A percentile compares a stretch with the other conserved stretches of the same genome.
These are phyloP conservation scores for Metaphire vulgaris DNA, from an alignment of 1,140 invertebrate species.

Conservation along the genomic window DNA sequence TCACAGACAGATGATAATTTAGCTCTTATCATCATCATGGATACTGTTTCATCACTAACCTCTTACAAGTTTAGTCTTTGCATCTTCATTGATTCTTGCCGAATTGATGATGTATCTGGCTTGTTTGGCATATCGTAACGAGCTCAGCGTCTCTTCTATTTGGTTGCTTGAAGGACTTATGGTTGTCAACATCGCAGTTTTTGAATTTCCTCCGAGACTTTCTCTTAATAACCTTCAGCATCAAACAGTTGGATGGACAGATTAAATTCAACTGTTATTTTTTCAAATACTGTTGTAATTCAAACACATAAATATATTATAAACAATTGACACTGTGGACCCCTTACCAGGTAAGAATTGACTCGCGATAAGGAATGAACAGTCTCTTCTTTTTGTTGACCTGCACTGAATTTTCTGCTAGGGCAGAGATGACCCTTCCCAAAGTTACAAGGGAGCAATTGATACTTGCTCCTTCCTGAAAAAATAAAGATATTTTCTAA, in stretches of 20 bases:
- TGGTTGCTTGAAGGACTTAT: constrained; percentile 66
- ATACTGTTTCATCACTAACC: constrained; percentile 53
- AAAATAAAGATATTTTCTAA: constrained; percentile 28
- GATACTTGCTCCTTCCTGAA: constrained; percentile 72
- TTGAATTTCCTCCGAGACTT: constrained; percentile 85
- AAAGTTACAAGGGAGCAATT: constrained; percentile 71
- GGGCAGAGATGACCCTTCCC: constrained; percentile 70
- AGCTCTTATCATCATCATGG: no score
- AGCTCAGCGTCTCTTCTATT: constrained; percentile 74
- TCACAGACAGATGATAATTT: no score
- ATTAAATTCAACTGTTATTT: neutral
- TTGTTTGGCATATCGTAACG: constrained; percentile 59
- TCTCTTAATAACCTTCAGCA: constrained; percentile 82
- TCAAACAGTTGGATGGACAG: neutral
- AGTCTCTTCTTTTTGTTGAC: constrained; percentile 52
- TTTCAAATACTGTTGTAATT: no score
- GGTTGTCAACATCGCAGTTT: constrained; percentile 83
- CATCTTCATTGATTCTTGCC: constrained; percentile 55
- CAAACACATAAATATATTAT: no score
- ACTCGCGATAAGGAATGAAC: constrained; percentile 81
- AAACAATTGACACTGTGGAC: no score
- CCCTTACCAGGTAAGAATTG: constrained; percentile 73
- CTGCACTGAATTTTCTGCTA: constrained; percentile 54
- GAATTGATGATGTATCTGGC: constrained; percentile 49
- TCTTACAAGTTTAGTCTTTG: constrained; percentile 95